Evolutionary conservation across 1,140 invertebrate genomes (phyloP), one percentile per base, ranked within the genome.

Genomic region (Aphelenchoides fujianensis): DNA sequence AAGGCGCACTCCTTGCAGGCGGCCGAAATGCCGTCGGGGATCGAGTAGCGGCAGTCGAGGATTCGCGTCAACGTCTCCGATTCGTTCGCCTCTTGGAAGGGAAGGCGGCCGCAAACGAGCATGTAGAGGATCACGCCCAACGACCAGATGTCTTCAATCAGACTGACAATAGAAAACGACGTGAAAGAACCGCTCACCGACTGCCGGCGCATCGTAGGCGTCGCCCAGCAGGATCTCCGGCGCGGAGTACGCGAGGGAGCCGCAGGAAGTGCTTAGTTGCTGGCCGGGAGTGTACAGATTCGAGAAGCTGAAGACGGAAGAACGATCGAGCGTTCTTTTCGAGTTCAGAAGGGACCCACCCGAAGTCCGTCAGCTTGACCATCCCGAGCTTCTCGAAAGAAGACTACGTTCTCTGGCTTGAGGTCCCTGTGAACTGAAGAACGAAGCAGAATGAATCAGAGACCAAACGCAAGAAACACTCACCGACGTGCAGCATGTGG

Each of bases 61-160:
- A 98, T 98, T 93, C 96, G 97, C 1, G 94, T 98, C 16, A 98
- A 86, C 0, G 96, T 98, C 88, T 98, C 96, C 82, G 93, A 97
- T 85, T 98, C 96, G 86, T 97, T 98, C 28, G 94, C 94, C 88
- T 98, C 95, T 87, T 98, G 94, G 85, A 98, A 98, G 16, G 96
- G 96, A 16, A 95, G 91, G 82, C 92, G 90, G 16, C 96, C 96
- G 87, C 92, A 95, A 1, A 98, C 95, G 78, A 98, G 87, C 95
- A 98, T 98, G 86, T 94, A 98, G 30, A 98, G 87, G 82, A 98
- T 97, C 1, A 98, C 96, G 52, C 96, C 96, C 52, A 98, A 87
- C 3, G 94, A 97, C 96, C 96, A 98, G 54, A 98, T 92, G 89
- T 98, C 95, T 89, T 81, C 2, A 79, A 77, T 37, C 32, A 75